Evolutionary conservation across 2,888 invertebrate species (phyloP).

Genomic region (Cantharis rustica): DNA sequence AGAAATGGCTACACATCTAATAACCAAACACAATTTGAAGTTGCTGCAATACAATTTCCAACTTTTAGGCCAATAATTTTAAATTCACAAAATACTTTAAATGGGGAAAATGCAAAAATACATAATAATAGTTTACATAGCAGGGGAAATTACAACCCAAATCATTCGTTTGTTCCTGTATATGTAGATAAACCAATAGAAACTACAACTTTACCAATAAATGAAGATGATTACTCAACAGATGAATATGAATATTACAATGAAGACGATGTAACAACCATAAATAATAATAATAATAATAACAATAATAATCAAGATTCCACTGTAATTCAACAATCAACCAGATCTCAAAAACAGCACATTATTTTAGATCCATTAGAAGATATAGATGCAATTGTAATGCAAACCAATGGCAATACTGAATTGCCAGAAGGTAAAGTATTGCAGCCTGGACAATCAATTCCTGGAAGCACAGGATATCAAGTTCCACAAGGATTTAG

Average conservation of each 20-base stretch:
- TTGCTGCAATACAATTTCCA: slow-evolving; percentile 11
- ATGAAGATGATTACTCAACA: slow-evolving; percentile 56
- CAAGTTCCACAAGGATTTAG: slow-evolving; percentile 72
- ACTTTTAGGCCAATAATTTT: slow-evolving; percentile 25
- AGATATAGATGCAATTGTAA: slow-evolving; percentile 64
- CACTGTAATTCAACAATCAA: slow-evolving; percentile 58
- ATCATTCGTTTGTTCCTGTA: background rate
- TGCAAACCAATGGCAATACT: slow-evolving; percentile 60
- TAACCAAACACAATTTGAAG: slow-evolving; percentile 39
- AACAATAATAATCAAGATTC: slow-evolving; percentile 52
- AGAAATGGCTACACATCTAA: slow-evolving; percentile 63
- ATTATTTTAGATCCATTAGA: slow-evolving; percentile 65
- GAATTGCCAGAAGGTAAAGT: slow-evolving; percentile 62
- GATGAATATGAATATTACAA: slow-evolving; percentile 49
- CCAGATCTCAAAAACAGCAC: slow-evolving; percentile 66
- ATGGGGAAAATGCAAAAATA: background rate
- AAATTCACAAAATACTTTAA: background rate
- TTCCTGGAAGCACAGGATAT: slow-evolving; percentile 71
- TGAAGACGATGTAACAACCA: background rate
- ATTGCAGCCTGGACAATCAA: slow-evolving; percentile 67
- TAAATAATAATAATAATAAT: slow-evolving; percentile 41
- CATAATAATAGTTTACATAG: background rate
- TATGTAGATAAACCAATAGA: background rate
- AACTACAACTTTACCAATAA: slow-evolving; percentile 28
- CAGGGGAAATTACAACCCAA: background rate